These are phyloP conservation scores for Thumatha senex DNA, from an alignment of 2,888 invertebrate species.

Conservation along the genomic window DNA sequence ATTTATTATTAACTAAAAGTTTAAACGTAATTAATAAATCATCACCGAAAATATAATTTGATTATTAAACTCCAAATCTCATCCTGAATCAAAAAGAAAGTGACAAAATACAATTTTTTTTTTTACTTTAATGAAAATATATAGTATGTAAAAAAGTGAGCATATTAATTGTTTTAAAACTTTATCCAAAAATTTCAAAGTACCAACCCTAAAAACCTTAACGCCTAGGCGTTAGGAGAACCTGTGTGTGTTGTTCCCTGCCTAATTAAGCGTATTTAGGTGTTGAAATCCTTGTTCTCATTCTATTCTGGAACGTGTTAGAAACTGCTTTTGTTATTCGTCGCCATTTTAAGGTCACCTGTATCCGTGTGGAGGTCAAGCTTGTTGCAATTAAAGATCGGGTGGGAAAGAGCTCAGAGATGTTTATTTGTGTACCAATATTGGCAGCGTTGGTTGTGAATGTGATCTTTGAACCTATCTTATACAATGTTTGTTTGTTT, in stretches of 20 bases:
- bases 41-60: too few species aligned
- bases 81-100: too few species aligned
- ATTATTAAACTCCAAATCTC: too few species aligned
- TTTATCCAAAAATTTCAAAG: too few species aligned
- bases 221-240: slow-evolving; percentile 54
- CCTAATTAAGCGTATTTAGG: slow-evolving; percentile 77
- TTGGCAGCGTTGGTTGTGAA: neutral
- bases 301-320: slow-evolving; percentile 69
- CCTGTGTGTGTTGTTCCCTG: slow-evolving; percentile 63
- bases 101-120: too few species aligned
- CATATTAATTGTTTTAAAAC: too few species aligned
- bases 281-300: slow-evolving; percentile 73
- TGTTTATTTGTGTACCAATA: slow-evolving; percentile 11
- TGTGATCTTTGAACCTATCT: slow-evolving; percentile 4
- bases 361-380: slow-evolving; percentile 32
- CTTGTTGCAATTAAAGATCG: slow-evolving; percentile 32
- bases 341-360: slow-evolving; percentile 28
- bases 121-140: too few species aligned
- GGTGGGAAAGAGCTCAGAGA: slow-evolving; percentile 8
- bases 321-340: slow-evolving; percentile 61
- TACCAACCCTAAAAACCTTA: slow-evolving; percentile 54
- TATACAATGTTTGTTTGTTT: neutral
- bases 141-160: too few species aligned
- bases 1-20: too few species aligned
- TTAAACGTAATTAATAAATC: too few species aligned